phyloP scores from a whole-genome alignment of 2,888 invertebrate species.

The Lithodes maja region DNA sequence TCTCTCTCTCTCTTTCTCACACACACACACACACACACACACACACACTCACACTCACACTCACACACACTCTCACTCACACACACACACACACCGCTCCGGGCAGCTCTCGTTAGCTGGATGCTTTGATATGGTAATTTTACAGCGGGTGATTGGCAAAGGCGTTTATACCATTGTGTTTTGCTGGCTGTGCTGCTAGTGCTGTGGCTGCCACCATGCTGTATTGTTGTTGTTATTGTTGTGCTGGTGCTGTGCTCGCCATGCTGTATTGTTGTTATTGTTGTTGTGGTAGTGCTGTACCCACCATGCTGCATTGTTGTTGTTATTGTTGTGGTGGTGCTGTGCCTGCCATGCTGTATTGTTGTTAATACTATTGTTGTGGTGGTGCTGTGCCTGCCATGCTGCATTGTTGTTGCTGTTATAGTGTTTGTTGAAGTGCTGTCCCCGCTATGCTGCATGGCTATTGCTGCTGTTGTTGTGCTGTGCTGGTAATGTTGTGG shows the following conservation, averaged over 20 bases:
- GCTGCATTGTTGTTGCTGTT: background rate
- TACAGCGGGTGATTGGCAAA: slow-evolving; percentile 64
- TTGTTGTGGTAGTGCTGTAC: background rate
- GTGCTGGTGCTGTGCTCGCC: background rate
- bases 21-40: too few relatives aligned
- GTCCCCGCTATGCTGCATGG: background rate
- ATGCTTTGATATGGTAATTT: slow-evolving; percentile 64
- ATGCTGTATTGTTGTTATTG: background rate
- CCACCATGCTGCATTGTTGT: background rate
- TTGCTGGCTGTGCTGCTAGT: slow-evolving; percentile 44
- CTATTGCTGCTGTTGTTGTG: background rate
- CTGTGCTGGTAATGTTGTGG: background rate
- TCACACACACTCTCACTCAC: background rate
- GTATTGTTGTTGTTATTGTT: background rate
- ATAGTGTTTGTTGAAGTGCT: background rate
- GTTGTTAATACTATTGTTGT: background rate
- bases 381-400: background rate
- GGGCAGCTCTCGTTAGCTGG: slow-evolving; percentile 54
- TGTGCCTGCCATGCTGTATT: background rate
- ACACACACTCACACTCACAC: too few relatives aligned
- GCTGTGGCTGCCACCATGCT: background rate
- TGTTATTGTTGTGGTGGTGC: background rate
- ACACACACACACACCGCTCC: slow-evolving; percentile 39
- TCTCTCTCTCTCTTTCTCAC: too few relatives aligned
- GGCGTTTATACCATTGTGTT: slow-evolving; percentile 63